These are phyloP conservation scores for Aleiodes leptofemur DNA, from an alignment of 2,888 invertebrate genomes.

Conservation along the genomic window DNA sequence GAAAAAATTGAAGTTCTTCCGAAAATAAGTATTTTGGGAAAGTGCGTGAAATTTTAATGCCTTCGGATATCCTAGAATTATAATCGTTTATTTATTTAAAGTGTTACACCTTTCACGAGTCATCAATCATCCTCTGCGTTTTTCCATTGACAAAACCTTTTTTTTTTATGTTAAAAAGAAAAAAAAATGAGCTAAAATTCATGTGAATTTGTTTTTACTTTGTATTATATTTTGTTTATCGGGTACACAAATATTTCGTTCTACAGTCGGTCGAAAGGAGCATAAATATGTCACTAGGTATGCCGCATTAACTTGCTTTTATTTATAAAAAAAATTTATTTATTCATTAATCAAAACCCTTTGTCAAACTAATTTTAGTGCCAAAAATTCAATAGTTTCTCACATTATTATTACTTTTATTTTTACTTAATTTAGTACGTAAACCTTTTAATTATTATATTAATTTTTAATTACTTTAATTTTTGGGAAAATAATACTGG, in stretches of 20 bases:
- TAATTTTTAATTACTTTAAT: neutral
- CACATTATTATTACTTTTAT: neutral
- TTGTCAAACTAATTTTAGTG: neutral
- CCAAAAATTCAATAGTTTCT: neutral
- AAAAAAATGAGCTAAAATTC: neutral
- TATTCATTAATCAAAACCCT: constrained; percentile 19
- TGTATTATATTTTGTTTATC: constrained; percentile 47
- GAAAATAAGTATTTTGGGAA: constrained; percentile 3
- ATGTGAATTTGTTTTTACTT: constrained; percentile 1
- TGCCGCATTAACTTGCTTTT: constrained; percentile 51
- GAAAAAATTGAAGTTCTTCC: no score
- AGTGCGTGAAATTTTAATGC: constrained; percentile 11
- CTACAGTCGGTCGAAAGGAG: constrained; percentile 56
- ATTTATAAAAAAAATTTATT: constrained; percentile 17
- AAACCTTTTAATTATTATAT: neutral
- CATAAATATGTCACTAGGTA: constrained; percentile 54
- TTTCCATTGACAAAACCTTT: neutral
- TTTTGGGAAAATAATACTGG: no score
- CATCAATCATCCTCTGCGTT: constrained; percentile 6
- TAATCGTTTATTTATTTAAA: constrained; percentile 34
- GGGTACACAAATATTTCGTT: constrained; percentile 51
- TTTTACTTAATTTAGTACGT: neutral
- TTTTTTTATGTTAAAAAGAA: neutral
- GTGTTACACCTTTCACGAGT: constrained; percentile 40
- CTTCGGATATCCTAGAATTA: constrained; percentile 51